Evolutionary conservation across 2,888 invertebrate species (phyloP), one percentile per base, ranked within the genome.

Genomic region (Platycnemis pennipes): DNA sequence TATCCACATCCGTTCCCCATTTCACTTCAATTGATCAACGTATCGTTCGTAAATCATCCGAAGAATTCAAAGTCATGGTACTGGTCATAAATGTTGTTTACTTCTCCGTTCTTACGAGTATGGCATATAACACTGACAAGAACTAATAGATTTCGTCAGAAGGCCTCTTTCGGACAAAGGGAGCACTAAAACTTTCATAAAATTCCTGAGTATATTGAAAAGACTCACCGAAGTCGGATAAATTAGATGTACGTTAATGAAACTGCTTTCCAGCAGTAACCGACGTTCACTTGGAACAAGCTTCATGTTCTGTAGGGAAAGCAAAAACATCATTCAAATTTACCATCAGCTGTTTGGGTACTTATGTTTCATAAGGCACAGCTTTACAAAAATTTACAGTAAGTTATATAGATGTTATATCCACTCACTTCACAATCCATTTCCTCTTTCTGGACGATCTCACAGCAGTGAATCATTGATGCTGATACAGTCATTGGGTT

Each of bases 161-260:
- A n/a, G n/a, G n/a, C n/a, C n/a, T n/a, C n/a, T n/a, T n/a, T n/a
- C n/a, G n/a, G n/a, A n/a, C n/a, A n/a, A n/a, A n/a, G n/a, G n/a
- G n/a, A n/a, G n/a, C n/a, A n/a, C 11, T 49, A 49, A 49, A 11
- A 49, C 13, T 49, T 8, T 49, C 49, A 49, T 49, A 49, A 49
- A 49, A 49, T 16, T 49, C 49, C 49, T 26, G 63, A 8, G 26
- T 26, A 63, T 0, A 49, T 11, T 49, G 16, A 49, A 16, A 3
- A 16, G n/a, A 91, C 91, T 91, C 63, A 91, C 91, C 44, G 69
- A 45, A 2, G 91, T 91, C 7, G 91, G 91, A 63, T 91, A 91
- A 63, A 91, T 63, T 26, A 91, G 91, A 69, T 56, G 56, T 45
- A 91, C 26, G 69, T 91, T 63, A 44, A 37, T 63, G 26, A 44